Evolutionary conservation across 1,140 invertebrate genomes (phyloP).

Genomic region (Stenopsyche tienmushanensis): DNA sequence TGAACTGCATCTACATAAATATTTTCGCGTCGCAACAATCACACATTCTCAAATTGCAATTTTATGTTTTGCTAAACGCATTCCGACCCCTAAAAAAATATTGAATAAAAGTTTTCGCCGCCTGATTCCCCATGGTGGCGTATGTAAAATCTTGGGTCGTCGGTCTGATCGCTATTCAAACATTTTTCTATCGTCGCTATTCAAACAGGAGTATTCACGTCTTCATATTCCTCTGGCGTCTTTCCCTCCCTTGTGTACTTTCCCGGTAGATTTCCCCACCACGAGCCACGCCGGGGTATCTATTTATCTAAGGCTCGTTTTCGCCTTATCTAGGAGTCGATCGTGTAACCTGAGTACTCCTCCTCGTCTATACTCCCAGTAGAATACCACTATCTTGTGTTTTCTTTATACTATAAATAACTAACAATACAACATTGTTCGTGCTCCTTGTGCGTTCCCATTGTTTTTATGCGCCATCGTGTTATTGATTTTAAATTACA

Average conservation of each 20-base stretch:
- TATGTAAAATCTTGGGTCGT: conserved; percentile 19
- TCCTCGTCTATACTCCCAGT: conserved; percentile 2
- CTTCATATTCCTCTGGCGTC: conserved; percentile 21
- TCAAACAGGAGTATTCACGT: conserved; percentile 18
- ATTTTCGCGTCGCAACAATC: too few relatives aligned
- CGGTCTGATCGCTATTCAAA: conserved; percentile 35
- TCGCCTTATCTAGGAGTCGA: conserved; percentile 18
- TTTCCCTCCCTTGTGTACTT: neutral
- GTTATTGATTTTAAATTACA: too few relatives aligned
- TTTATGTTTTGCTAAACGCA: conserved; percentile 10
- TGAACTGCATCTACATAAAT: too few relatives aligned
- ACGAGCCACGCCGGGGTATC: neutral
- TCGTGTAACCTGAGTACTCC: conserved; percentile 13
- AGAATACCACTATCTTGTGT: neutral
- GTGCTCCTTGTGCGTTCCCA: neutral
- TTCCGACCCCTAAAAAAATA: neutral
- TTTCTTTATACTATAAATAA: neutral
- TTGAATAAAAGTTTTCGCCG: conserved; percentile 20
- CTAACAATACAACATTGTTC: neutral
- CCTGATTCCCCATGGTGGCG: neutral
- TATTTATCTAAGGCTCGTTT: conserved; percentile 20
- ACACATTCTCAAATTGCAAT: conserved; percentile 9
- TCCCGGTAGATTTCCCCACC: conserved; percentile 3
- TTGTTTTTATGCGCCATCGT: too few relatives aligned
- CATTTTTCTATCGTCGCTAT: conserved; percentile 32